These are phyloP conservation scores for Ramphastos sulfuratus DNA, from an alignment of 2,113 vertebrate species.

Conservation along the genomic window DNA sequence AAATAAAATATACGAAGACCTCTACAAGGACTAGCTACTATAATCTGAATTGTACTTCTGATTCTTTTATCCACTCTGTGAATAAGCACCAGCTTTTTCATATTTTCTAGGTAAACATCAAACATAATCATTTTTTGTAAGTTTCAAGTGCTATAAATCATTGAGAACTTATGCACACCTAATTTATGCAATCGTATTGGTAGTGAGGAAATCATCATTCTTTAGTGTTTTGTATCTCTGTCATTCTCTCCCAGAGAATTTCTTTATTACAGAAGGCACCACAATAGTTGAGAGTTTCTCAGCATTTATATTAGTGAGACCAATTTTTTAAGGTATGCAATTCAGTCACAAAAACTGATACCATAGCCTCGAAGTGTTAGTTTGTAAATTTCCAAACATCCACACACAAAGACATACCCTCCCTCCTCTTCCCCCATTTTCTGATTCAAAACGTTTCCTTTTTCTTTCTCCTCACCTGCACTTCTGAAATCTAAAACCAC, in stretches of 20 bases:
- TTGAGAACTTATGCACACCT: conserved; percentile 18
- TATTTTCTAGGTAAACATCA: conserved; percentile 59
- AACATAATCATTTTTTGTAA: conserved; percentile 50
- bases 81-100: conserved; percentile 54
- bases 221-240: conserved; percentile 35
- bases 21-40: conserved; percentile 33
- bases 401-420: neutral
- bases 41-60: conserved; percentile 41
- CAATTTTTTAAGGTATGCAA: conserved; percentile 25
- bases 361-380: neutral
- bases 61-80: conserved; percentile 47
- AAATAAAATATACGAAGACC: conserved; percentile 45
- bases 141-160: conserved; percentile 69
- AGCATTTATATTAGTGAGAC: conserved; percentile 17
- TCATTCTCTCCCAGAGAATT: neutral
- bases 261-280: conserved; percentile 1
- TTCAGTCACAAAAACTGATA: conserved; percentile 24
- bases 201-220: conserved; percentile 52
- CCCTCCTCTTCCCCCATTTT: neutral
- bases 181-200: conserved; percentile 56
- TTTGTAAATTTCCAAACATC: conserved; percentile 3
- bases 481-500: neutral
- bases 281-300: conserved; percentile 19
- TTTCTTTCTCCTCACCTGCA: neutral
- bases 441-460: neutral